phyloP scores from a whole-genome alignment of 1,140 invertebrate genomes.

The Bombus sylvicola region DNA sequence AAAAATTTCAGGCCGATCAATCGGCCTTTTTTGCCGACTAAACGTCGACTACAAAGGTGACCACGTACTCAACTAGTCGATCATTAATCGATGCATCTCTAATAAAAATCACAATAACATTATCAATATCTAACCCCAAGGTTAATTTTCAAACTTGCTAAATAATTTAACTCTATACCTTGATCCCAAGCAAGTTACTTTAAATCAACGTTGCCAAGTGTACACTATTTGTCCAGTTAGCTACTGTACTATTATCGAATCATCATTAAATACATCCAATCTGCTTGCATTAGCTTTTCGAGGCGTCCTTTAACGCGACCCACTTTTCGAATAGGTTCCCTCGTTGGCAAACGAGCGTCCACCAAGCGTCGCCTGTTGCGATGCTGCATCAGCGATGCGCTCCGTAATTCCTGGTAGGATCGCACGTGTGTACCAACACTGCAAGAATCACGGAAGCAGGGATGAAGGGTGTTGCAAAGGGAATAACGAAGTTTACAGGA shows the following conservation, averaged over 20 bases:
- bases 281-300: too few relatives aligned
- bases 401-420: not conserved
- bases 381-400: conserved; percentile 21
- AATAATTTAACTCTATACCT: too few relatives aligned
- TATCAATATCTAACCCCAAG: too few relatives aligned
- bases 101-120: too few relatives aligned
- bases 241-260: not conserved
- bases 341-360: not conserved
- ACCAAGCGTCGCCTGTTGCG: conserved; percentile 17
- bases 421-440: not conserved
- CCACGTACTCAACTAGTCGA: too few relatives aligned
- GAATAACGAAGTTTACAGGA: conserved; percentile 52
- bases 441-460: not conserved
- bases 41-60: too few relatives aligned
- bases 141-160: too few relatives aligned
- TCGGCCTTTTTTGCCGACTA: too few relatives aligned
- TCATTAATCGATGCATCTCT: too few relatives aligned
- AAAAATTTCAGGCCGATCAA: too few relatives aligned
- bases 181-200: not conserved
- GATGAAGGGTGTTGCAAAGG: conserved; percentile 9
- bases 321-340: not conserved
- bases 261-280: conserved; percentile 1
- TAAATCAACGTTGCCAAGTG: not conserved
- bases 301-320: not conserved
- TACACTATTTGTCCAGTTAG: too few relatives aligned